Conservation (phyloP, 2,888 invertebrate genomes). For the Sphaeridia pumilis region DNA sequence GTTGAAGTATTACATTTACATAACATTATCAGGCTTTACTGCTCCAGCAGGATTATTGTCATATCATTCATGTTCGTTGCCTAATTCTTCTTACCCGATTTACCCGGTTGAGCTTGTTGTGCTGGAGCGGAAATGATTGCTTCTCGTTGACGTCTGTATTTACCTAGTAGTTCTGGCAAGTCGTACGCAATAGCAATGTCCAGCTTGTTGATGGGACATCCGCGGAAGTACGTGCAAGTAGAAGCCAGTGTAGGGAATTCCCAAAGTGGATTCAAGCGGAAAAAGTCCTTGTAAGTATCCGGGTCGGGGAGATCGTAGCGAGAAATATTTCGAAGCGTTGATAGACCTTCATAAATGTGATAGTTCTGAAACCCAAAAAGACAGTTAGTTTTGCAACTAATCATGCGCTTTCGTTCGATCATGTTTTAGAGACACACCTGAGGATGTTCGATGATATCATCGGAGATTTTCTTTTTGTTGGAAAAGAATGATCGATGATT, state of each 20-base stretch:
- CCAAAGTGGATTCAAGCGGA: slow-evolving; percentile 74
- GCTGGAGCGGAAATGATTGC: slow-evolving; percentile 27
- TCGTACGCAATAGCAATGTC: slow-evolving; percentile 87
- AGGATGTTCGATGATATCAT: slow-evolving; percentile 79
- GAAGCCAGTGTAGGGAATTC: slow-evolving; percentile 79
- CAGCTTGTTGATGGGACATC: slow-evolving; percentile 82
- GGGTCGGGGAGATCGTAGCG: slow-evolving; percentile 79
- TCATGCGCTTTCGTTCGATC: too few relatives aligned
- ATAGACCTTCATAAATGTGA: slow-evolving; percentile 86
- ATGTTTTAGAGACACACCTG: too few relatives aligned
- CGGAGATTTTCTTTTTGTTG: slow-evolving; percentile 74
- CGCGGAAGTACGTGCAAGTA: slow-evolving; percentile 87
- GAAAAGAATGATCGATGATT: slow-evolving; percentile 88
- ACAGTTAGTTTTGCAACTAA: too few relatives aligned
- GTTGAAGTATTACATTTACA: too few relatives aligned
- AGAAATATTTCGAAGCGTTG: slow-evolving; percentile 83
- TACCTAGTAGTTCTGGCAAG: slow-evolving; percentile 79
- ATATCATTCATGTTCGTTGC: too few relatives aligned
- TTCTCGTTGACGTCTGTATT: slow-evolving; percentile 57
- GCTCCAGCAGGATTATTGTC: too few relatives aligned
- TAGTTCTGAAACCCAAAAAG: slow-evolving; percentile 59
- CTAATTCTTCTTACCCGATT: slow-evolving; percentile 1
- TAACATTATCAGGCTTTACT: too few relatives aligned
- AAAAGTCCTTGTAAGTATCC: slow-evolving; percentile 87
- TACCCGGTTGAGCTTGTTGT: too few relatives aligned